These are phyloP conservation scores for Mormyrus hasselquistii DNA, from an alignment of 2,797 vertebrate species.

Conservation along the genomic window DNA sequence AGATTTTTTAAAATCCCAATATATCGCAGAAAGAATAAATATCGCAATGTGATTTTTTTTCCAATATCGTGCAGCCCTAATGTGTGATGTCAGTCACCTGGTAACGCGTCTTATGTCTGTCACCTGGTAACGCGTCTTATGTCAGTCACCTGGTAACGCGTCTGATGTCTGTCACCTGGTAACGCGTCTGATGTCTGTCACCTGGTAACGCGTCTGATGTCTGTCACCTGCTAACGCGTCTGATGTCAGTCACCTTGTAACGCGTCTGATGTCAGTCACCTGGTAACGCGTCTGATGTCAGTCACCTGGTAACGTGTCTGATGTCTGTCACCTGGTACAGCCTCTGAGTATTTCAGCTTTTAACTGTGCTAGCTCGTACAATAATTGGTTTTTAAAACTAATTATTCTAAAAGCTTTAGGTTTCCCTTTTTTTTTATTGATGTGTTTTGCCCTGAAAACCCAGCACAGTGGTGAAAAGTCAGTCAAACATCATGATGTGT, in stretches of 20 bases:
- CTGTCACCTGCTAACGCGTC: too few relatives aligned
- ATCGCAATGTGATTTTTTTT: too few relatives aligned
- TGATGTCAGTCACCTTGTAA: neutral
- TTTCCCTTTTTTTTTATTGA: neutral
- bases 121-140: too few relatives aligned
- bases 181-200: too few relatives aligned
- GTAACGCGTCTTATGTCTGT: too few relatives aligned
- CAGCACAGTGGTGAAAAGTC: neutral
- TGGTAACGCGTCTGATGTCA: neutral
- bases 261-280: neutral
- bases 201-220: too few relatives aligned
- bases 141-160: neutral
- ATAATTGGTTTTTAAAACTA: neutral
- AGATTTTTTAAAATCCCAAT: too few relatives aligned
- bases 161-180: too few relatives aligned
- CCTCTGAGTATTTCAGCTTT: neutral
- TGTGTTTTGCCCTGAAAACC: neutral
- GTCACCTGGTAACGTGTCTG: neutral
- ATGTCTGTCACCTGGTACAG: too few relatives aligned
- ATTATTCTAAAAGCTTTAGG: neutral
- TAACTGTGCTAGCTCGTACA: neutral
- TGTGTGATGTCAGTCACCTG: too few relatives aligned
- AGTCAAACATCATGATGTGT: neutral
- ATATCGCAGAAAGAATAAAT: too few relatives aligned
- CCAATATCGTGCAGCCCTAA: too few relatives aligned